Evolutionary conservation across 2,797 vertebrate genomes (phyloP).

Genomic region (Acanthornis magna): DNA sequence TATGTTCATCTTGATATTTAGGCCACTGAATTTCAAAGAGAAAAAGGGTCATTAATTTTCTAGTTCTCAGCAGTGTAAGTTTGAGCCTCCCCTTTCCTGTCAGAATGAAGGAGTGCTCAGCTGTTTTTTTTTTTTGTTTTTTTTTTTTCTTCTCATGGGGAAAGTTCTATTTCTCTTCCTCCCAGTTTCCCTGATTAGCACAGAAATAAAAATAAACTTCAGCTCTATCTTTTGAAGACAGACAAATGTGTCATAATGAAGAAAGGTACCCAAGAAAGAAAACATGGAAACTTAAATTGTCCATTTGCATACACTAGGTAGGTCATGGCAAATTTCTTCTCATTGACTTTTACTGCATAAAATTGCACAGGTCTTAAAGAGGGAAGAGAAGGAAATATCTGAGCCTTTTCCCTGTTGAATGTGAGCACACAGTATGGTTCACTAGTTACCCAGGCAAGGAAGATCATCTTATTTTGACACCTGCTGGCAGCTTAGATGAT

Average conservation of each 20-base stretch:
- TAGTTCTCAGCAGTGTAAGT: neutral
- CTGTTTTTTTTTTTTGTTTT: neutral
- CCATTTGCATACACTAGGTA: neutral
- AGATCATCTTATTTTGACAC: neutral
- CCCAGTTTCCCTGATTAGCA: neutral
- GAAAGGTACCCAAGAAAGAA: neutral
- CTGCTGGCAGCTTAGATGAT: neutral
- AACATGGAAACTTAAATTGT: neutral
- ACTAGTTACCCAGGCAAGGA: neutral
- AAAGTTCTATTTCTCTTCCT: neutral
- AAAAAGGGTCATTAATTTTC: constrained; percentile 30
- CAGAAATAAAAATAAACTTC: neutral
- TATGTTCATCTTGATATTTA: neutral
- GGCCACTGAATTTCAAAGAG: neutral
- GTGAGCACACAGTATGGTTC: neutral
- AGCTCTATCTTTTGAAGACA: neutral
- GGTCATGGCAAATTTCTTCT: neutral
- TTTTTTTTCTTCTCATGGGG: neutral
- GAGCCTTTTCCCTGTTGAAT: neutral
- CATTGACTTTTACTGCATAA: neutral
- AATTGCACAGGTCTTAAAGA: neutral
- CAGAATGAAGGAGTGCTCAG: neutral
- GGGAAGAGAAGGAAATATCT: neutral
- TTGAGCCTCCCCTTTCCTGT: neutral
- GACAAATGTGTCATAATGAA: neutral